A percentile compares a stretch with the other conserved stretches of the same genome.
Conservation (phyloP, 2,797 vertebrate species). For the Alfaro cultratus region DNA sequence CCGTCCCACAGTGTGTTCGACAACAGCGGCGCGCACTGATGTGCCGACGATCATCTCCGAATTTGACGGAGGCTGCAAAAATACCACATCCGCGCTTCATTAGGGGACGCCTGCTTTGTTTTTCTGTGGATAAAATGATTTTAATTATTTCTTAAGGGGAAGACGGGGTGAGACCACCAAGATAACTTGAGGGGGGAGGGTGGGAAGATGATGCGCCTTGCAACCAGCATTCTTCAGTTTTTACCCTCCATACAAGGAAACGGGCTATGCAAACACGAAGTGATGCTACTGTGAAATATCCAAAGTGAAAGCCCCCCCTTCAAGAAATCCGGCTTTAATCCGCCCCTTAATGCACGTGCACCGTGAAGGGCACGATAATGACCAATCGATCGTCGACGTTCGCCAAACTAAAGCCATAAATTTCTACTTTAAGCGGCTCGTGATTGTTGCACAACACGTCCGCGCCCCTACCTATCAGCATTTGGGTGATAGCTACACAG, state of each 20-base stretch:
- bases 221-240: constrained; percentile 29
- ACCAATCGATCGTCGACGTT: constrained; percentile 67
- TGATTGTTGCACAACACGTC: constrained; percentile 51
- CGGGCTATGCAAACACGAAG: constrained; percentile 31
- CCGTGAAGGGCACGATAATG: constrained; percentile 66
- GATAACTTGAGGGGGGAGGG: constrained; percentile 3
- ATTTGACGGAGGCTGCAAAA: constrained; percentile 50
- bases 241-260: constrained; percentile 31
- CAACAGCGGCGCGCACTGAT: constrained; percentile 62
- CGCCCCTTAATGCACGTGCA: background rate
- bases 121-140: constrained; percentile 37
- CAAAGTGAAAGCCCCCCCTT: background rate
- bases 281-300: constrained; percentile 23
- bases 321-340: constrained; percentile 20
- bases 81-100: constrained; percentile 56
- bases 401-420: constrained; percentile 37
- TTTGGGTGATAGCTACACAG: constrained; percentile 61
- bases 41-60: constrained; percentile 54
- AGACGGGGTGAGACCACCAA: constrained; percentile 45
- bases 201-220: constrained; percentile 16
- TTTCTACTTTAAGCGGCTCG: constrained; percentile 38
- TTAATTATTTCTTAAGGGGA: constrained; percentile 26
- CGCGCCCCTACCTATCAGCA: constrained; percentile 60
- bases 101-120: constrained; percentile 15
- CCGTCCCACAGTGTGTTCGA: constrained; percentile 55